Percentiles rank a stretch among this genome's conserved stretches.
These are phyloP conservation scores for Himalopsyche japonica DNA, from an alignment of 2,888 invertebrate genomes.

Conservation along the genomic window DNA sequence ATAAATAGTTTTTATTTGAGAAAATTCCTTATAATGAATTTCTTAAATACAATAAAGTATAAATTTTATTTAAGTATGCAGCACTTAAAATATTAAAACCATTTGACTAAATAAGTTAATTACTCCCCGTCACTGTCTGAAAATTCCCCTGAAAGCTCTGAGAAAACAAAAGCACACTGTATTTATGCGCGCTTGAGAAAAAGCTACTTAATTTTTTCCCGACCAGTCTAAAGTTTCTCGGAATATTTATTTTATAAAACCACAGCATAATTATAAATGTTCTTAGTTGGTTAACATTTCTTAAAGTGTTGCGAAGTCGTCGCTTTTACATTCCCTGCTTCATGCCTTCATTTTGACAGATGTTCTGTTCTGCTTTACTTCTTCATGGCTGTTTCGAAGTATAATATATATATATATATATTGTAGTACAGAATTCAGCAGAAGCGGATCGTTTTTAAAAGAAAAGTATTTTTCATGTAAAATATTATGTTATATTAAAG, in stretches of 20 bases:
- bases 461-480: too few species aligned
- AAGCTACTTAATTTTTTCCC: not conserved
- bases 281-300: constrained; percentile 6
- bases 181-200: constrained; percentile 1
- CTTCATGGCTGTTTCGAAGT: not conserved
- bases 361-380: not conserved
- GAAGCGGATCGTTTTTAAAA: not conserved
- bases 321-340: not conserved
- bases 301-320: not conserved
- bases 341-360: constrained; percentile 2
- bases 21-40: too few species aligned
- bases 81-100: not conserved
- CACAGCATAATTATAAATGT: constrained; percentile 8
- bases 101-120: not conserved
- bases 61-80: not conserved
- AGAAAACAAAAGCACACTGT: not conserved
- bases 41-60: not conserved
- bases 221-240: not conserved
- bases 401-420: not conserved
- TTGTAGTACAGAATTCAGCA: not conserved
- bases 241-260: constrained; percentile 6
- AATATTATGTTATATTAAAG: too few species aligned
- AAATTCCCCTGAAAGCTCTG: not conserved
- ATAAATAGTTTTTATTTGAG: too few species aligned
- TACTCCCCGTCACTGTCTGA: not conserved